These are phyloP conservation scores for Felis chaus DNA, from an alignment of 2,113 vertebrate species.

Conservation along the genomic window DNA sequence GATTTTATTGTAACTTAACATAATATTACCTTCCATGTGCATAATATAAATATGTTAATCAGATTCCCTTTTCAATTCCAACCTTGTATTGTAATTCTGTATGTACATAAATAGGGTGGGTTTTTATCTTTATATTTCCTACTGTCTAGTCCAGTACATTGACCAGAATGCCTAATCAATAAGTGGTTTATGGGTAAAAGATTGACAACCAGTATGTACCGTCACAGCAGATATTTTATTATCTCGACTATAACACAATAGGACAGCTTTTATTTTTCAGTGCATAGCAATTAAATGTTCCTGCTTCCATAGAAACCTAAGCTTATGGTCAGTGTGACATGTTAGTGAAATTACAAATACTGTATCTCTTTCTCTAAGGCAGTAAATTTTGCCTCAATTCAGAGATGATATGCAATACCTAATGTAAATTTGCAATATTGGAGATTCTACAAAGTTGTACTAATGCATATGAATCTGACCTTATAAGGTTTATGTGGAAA, in stretches of 20 bases:
- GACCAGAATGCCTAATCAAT: background rate
- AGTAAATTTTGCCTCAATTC: constrained; percentile 4
- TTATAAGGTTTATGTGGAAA: background rate
- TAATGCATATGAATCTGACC: background rate
- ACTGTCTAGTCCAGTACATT: background rate
- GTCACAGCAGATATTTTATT: constrained; percentile 2
- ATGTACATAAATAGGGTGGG: background rate
- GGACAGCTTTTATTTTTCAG: constrained; percentile 21
- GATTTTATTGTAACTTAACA: background rate
- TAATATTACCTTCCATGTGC: background rate
- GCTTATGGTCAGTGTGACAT: constrained; percentile 28
- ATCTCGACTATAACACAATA: background rate
- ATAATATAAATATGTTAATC: background rate
- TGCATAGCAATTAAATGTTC: background rate
- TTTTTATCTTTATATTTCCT: background rate
- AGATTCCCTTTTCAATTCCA: background rate
- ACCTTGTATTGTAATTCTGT: background rate
- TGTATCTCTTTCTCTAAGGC: background rate
- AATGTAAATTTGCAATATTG: background rate
- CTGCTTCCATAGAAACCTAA: constrained; percentile 32
- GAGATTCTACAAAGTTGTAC: background rate
- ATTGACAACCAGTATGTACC: background rate
- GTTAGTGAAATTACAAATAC: constrained; percentile 15
- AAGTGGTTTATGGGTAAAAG: background rate
- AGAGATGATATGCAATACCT: background rate